A percentile compares a stretch with the other conserved stretches of the same genome.
Evolutionary conservation across 2,113 vertebrate genomes (phyloP).

Genomic region (Percopsis transmontana): DNA sequence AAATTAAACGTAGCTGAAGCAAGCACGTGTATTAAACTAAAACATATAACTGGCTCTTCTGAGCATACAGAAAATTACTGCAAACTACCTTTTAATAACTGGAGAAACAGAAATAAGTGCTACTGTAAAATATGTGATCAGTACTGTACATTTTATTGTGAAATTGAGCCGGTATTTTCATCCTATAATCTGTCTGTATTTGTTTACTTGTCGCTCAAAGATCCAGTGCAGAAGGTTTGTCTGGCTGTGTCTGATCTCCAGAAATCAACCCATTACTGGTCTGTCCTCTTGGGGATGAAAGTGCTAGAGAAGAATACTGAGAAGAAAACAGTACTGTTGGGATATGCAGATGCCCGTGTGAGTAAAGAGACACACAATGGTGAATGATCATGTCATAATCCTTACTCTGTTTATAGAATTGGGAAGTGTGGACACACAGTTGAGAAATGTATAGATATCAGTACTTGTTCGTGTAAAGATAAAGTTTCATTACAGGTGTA

Average conservation of each 20-base stretch:
- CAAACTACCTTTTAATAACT: neutral
- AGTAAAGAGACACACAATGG: slow-evolving; percentile 25
- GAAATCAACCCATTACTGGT: slow-evolving; percentile 88
- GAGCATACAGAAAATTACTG: neutral
- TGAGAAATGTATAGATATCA: neutral
- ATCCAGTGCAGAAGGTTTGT: slow-evolving; percentile 91
- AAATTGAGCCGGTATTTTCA: too few species aligned
- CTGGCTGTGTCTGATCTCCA: slow-evolving; percentile 89
- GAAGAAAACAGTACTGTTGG: slow-evolving; percentile 84
- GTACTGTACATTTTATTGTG: too few species aligned
- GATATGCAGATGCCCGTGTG: slow-evolving; percentile 89
- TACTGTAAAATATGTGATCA: too few species aligned
- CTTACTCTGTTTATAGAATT: neutral
- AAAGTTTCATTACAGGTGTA: slow-evolving; percentile 3
- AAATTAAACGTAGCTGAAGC: too few species aligned
- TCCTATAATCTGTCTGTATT: neutral
- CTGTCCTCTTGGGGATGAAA: slow-evolving; percentile 87
- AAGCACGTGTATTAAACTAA: neutral
- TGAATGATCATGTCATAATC: neutral
- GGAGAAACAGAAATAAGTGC: too few species aligned
- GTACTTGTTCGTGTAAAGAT: slow-evolving; percentile 1
- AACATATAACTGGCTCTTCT: neutral
- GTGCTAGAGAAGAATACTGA: slow-evolving; percentile 85
- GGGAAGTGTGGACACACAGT: neutral
- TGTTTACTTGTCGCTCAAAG: slow-evolving; percentile 61